These are phyloP conservation scores for Amaurobius ferox DNA, from an alignment of 2,888 invertebrate species.

Conservation along the genomic window DNA sequence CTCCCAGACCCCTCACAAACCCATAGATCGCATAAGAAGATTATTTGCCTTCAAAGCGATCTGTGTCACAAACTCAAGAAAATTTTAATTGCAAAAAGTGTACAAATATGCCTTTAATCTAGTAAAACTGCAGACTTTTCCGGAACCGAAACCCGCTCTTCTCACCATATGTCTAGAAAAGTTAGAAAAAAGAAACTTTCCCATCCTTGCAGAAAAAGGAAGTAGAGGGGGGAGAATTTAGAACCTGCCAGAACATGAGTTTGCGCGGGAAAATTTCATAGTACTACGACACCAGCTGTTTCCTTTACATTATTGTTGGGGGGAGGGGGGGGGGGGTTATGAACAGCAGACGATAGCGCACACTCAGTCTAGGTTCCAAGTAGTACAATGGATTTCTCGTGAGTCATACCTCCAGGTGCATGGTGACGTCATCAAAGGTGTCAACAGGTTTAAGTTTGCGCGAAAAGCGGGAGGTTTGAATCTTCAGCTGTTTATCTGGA, in stretches of 20 bases:
- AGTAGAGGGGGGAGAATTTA: not conserved
- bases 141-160: constrained; percentile 2
- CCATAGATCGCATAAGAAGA: too few species aligned
- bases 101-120: too few species aligned
- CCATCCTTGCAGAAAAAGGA: constrained; percentile 15
- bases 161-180: not conserved
- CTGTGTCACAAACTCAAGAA: too few species aligned
- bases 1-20: too few species aligned
- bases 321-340: too few species aligned
- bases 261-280: constrained; percentile 21
- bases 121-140: too few species aligned
- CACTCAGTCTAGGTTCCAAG: not conserved
- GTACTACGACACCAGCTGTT: constrained; percentile 16
- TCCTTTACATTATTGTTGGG: not conserved
- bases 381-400: not conserved
- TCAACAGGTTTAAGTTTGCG: not conserved
- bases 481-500: too few species aligned
- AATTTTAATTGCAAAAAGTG: too few species aligned
- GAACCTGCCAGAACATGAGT: constrained; percentile 18
- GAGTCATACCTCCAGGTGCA: constrained; percentile 4
- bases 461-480: not conserved
- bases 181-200: not conserved
- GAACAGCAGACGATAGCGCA: not conserved
- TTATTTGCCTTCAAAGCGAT: too few species aligned
- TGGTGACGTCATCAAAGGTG: not conserved